Percentiles rank a stretch among this genome's conserved stretches.
phyloP scores from a whole-genome alignment of 2,888 invertebrate species.

The Seira ritae region DNA sequence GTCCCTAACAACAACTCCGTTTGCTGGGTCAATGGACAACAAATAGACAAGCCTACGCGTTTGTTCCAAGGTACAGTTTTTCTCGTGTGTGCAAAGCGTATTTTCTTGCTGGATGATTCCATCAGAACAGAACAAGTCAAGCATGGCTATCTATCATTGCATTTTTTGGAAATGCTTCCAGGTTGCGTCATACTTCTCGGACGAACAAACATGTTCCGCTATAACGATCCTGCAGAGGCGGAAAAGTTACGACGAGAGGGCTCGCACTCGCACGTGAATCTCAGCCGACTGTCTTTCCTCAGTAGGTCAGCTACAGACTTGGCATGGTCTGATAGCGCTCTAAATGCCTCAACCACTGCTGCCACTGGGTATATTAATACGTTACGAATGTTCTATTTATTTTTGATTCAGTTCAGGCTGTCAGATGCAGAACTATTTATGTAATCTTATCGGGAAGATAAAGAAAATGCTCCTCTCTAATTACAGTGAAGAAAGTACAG shows the following conservation, averaged over 20 bases:
- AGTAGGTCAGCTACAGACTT: constrained; percentile 90
- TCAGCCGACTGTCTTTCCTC: constrained; percentile 87
- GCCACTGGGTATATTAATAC: constrained; percentile 45
- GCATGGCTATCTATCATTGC: too few species aligned
- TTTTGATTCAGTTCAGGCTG: too few species aligned
- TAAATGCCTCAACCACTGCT: constrained; percentile 56
- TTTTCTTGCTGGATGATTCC: constrained; percentile 4
- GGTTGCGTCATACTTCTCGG: constrained; percentile 87
- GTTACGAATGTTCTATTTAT: background rate
- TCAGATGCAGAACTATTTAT: background rate
- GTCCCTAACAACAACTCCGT: constrained; percentile 84
- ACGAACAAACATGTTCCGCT: constrained; percentile 88
- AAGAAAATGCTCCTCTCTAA: background rate
- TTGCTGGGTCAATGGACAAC: constrained; percentile 89
- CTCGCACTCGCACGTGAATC: constrained; percentile 83
- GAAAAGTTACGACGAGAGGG: constrained; percentile 88
- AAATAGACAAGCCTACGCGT: constrained; percentile 86
- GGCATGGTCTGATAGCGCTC: constrained; percentile 76
- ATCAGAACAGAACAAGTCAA: too few species aligned
- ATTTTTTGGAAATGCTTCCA: constrained; percentile 74
- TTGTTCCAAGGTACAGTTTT: constrained; percentile 82
- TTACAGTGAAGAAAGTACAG: constrained; percentile 67
- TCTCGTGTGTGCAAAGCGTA: background rate
- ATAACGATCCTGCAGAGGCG: constrained; percentile 92
- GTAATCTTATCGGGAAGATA: background rate